Conservation (phyloP, 1,140 invertebrate species). For the Ridgeia piscesae region DNA sequence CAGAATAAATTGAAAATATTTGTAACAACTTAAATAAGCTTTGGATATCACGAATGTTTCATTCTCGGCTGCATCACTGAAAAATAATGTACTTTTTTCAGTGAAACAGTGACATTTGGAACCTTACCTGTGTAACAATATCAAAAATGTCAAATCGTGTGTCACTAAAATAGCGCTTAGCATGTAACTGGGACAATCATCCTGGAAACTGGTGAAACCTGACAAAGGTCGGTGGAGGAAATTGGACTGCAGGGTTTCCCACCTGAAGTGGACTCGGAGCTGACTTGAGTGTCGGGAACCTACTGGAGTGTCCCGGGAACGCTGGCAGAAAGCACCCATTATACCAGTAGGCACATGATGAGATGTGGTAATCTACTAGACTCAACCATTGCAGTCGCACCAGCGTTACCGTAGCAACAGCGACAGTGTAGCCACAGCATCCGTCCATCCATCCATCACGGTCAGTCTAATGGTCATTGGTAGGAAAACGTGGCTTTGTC, state of each 20-base stretch:
- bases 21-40: too few relatives aligned
- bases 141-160: background rate
- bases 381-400: background rate
- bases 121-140: background rate
- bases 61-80: too few relatives aligned
- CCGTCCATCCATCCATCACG: background rate
- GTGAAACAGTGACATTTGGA: too few relatives aligned
- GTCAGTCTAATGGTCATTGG: background rate
- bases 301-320: background rate
- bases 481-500: background rate
- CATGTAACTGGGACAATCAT: background rate
- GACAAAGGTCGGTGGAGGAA: background rate
- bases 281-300: background rate
- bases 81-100: too few relatives aligned
- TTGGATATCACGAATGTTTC: too few relatives aligned
- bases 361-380: background rate
- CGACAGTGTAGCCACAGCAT: background rate
- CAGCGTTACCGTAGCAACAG: background rate
- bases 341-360: background rate
- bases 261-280: background rate
- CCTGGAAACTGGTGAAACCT: background rate
- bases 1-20: too few relatives aligned
- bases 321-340: background rate
- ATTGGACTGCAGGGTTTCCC: background rate
- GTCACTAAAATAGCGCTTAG: background rate